phyloP scores from a whole-genome alignment of 1,140 invertebrate species.

The Berghia stephanieae region DNA sequence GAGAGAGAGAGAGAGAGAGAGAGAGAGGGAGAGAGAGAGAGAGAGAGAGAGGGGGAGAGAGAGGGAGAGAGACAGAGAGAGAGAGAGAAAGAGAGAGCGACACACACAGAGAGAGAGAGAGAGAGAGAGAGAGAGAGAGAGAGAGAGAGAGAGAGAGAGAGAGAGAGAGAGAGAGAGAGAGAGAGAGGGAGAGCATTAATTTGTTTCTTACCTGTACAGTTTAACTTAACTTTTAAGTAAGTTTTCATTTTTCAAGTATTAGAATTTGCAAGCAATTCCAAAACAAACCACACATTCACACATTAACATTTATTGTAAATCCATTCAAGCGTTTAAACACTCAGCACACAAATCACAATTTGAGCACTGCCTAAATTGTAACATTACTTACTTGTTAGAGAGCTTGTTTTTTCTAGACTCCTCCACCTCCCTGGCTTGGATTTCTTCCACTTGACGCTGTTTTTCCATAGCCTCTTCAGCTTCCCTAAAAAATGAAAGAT shows the following conservation, averaged over 20 bases:
- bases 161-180: slow-evolving; percentile 2
- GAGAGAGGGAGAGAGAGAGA: slow-evolving; percentile 23
- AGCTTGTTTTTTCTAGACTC: slow-evolving; percentile 40
- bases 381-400: slow-evolving; percentile 38
- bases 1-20: slow-evolving; percentile 21
- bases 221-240: too few relatives aligned
- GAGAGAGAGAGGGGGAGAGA: slow-evolving; percentile 18
- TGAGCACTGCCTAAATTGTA: neutral
- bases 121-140: slow-evolving; percentile 20
- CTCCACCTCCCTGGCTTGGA: slow-evolving; percentile 30
- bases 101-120: neutral
- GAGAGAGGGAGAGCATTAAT: neutral
- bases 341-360: neutral
- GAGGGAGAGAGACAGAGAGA: slow-evolving; percentile 16
- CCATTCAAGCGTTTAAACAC: too few relatives aligned
- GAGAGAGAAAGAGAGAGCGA: slow-evolving; percentile 21
- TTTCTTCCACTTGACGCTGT: neutral
- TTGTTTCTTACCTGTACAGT: slow-evolving; percentile 22
- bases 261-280: too few relatives aligned
- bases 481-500: too few relatives aligned
- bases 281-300: too few relatives aligned
- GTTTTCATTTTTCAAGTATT: too few relatives aligned
- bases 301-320: too few relatives aligned
- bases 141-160: slow-evolving; percentile 14
- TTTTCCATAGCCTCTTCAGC: too few relatives aligned